A percentile compares a stretch with the other conserved stretches of the same genome.
These are phyloP conservation scores for Sinocyclocheilus anophthalmus DNA, from an alignment of 2,113 vertebrate genomes.

Conservation along the genomic window DNA sequence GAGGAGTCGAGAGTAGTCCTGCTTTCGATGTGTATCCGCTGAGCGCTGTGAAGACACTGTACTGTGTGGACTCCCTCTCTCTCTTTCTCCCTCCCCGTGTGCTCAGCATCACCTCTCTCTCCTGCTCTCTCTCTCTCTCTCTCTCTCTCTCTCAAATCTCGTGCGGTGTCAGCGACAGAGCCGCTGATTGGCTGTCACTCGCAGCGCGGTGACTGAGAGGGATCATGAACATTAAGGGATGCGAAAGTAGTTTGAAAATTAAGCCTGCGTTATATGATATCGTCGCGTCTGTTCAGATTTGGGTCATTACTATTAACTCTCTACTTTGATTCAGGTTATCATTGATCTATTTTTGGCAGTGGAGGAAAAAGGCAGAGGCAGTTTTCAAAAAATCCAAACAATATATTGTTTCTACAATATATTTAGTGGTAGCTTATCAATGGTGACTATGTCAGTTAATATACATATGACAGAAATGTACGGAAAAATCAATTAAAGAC, in stretches of 20 bases:
- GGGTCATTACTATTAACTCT: not conserved
- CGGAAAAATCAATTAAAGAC: no score
- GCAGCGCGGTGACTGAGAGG: conserved; percentile 18
- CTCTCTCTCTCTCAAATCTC: conserved; percentile 24
- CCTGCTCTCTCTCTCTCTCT: not conserved
- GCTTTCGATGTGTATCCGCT: conserved; percentile 34
- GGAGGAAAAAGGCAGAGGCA: not conserved
- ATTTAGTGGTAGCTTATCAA: no score
- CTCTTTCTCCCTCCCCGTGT: conserved; percentile 37
- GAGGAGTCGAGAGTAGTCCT: conserved; percentile 34
- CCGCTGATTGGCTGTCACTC: conserved; percentile 53
- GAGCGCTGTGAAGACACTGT: conserved; percentile 52
- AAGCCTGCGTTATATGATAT: conserved; percentile 15
- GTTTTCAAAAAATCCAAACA: not conserved
- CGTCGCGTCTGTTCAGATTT: conserved; percentile 23
- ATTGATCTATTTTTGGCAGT: not conserved
- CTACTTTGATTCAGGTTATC: conserved; percentile 1
- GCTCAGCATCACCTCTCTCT: conserved; percentile 43
- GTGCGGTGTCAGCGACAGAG: conserved; percentile 12
- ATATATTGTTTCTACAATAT: no score
- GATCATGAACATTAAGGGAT: conserved; percentile 13
- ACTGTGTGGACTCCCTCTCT: conserved; percentile 4
- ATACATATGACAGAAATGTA: no score
- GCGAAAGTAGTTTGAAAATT: conserved; percentile 37
- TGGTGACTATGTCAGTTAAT: no score